Evolutionary conservation across 2,888 invertebrate genomes (phyloP), one percentile per base, ranked within the genome.

Genomic region (Agrenia bidenticulata): DNA sequence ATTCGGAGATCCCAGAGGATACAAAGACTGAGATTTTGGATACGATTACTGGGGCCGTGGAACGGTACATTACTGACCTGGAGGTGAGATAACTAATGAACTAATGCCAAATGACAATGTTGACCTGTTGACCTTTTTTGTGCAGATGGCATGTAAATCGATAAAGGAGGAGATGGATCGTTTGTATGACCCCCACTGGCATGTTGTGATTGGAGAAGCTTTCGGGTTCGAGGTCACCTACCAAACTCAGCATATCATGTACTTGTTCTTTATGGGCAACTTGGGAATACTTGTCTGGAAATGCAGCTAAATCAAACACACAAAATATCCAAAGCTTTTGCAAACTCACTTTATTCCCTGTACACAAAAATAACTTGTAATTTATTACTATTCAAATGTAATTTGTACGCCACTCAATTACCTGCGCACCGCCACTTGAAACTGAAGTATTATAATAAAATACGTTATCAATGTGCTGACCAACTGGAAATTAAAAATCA

Each of bases 1-100:
- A 70, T 62, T 65, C 74, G 7, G 74, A 74, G 55, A 61, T 76
- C 17, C 73, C 76, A 0, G 73, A 76, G 45, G 73, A 74, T 32
- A 70, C 67, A 11, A 71, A 70, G 54, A 60, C 66, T 2, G 74
- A 74, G 45, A 71, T 74, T 26, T 63, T 76, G 57, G 76, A 76
- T 26, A 64, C 71, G 9, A 69, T 74, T 11, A 69, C 71, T 9
- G 67, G 64, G 1, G 72, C 73, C 4, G 61, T 76, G 39, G 76
- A 73, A 17, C 65, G 63, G 50, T 70, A 68, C 63, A 60, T 61
- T 1, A 51, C 67, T 4, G 72, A 76, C 50, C 61, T 67, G 45
- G 68, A 71, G 37, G 73, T 73, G n/a, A 19, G 19, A n/a, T n/a
- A n/a, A n/a, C n/a, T n/a, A n/a, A n/a, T n/a, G n/a, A n/a, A n/a